Conservation (phyloP, 2,797 vertebrate species). For the Sibirionetta formosa region DNA sequence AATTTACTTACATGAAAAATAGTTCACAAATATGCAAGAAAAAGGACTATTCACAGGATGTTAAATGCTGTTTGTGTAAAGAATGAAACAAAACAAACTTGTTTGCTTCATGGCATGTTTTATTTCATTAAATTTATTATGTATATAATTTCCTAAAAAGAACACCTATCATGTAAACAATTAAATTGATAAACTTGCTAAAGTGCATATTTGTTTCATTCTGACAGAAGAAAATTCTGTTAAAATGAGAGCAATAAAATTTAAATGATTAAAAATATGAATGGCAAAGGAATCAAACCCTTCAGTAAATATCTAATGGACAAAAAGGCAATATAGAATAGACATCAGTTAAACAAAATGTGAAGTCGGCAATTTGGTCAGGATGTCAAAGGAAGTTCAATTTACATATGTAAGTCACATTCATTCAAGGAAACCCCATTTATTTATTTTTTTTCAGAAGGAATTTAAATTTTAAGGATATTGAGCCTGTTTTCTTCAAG, state of each 20-base stretch:
- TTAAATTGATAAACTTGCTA: slow-evolving; percentile 32
- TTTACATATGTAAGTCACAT: background rate
- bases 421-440: background rate
- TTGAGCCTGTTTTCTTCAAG: background rate
- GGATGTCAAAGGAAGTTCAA: background rate
- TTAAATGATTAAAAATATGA: background rate
- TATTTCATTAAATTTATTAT: slow-evolving; percentile 37
- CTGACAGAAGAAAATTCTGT: background rate
- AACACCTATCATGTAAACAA: background rate
- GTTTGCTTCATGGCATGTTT: background rate
- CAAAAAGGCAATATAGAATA: background rate
- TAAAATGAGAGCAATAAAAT: slow-evolving; percentile 59
- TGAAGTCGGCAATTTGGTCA: background rate
- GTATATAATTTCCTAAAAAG: slow-evolving; percentile 15
- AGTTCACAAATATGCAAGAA: background rate
- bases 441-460: too few species aligned
- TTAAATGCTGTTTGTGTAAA: background rate
- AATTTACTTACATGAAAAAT: background rate
- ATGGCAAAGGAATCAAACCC: background rate
- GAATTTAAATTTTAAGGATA: background rate
- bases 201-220: background rate
- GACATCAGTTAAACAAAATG: background rate
- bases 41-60: slow-evolving; percentile 7
- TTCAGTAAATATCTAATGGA: background rate
- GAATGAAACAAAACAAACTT: background rate